Base-by-base conservation (phyloP, 2,888 invertebrate genomes). In the Schrankia costaestrigalis region DNA sequence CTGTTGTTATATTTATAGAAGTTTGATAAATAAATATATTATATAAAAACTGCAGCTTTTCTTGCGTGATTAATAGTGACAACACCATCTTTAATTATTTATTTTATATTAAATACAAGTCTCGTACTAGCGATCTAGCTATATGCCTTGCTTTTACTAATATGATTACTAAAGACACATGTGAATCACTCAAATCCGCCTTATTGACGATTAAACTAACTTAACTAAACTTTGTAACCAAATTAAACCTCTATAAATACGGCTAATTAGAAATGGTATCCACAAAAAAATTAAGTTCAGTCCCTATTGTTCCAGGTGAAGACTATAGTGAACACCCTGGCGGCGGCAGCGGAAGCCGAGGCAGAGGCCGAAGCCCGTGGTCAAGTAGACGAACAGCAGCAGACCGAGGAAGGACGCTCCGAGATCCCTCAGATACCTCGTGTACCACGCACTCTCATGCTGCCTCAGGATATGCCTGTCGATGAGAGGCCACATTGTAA, bases 401-500 rank as follows among this genome's bases (percentile, higher is more conserved):
- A 46, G 3, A 38, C 45, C 2, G 58, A 47, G 68, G 76, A 74
- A 58, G 75, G 46, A 79, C 77, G 31, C 14, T 27, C 17, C 7
- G 38, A 31, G 3, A 35, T 46, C 21, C 6, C 34, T 46, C 80
- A 86, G 49, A 69, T 62, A 60, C 87, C 65, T 56, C 90, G 74
- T 59, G 90, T 76, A 49, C 89, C 80, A 37, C 90, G 69, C 79
- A 90, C 79, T 39, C 81, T 89, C 75, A 83, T 90, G 71, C 83
- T 87, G 76, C 91, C 91, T 33, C 89, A 90, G 63, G 88, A 89
- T 14, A 80, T 88, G 63, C 86, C 51, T 12, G 40, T 89, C 31
- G 91, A 91, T 47, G 90, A 90, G 71, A 92, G 94, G 77, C 94
- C 93, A 44, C 95, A 95, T 64, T 94, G 95, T 95, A 75, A 91